Conservation (phyloP, 2,797 vertebrate genomes). For the Cynopterus sphinx region DNA sequence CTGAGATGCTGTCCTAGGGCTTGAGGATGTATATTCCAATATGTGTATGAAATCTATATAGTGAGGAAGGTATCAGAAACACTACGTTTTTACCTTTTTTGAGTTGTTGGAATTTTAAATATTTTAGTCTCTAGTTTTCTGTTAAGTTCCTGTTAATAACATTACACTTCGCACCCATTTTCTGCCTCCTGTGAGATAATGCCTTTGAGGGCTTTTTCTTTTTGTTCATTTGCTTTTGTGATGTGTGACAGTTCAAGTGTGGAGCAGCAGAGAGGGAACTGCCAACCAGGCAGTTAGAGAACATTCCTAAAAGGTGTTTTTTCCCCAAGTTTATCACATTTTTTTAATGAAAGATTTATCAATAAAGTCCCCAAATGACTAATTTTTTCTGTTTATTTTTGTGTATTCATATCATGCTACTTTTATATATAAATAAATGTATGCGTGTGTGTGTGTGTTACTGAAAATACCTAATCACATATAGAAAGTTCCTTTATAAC, state of each 20-base stretch:
- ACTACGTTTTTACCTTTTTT: not conserved
- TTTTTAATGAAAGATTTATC: constrained; percentile 16
- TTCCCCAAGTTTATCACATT: not conserved
- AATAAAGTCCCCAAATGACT: not conserved
- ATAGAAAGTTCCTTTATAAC: not conserved
- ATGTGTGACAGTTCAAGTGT: not conserved
- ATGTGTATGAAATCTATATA: not conserved
- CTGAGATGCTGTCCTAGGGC: not conserved
- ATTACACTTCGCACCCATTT: not conserved
- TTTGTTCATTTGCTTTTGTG: constrained; percentile 2
- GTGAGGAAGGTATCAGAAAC: not conserved
- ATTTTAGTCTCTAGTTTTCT: not conserved
- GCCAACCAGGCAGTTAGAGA: not conserved
- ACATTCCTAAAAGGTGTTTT: not conserved
- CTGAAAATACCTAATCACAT: not conserved
- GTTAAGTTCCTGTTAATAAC: not conserved
- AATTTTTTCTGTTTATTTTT: constrained; percentile 8
- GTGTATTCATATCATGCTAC: not conserved
- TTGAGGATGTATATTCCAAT: not conserved
- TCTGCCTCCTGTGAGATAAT: not conserved
- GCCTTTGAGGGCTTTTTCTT: not conserved
- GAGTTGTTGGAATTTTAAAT: not conserved
- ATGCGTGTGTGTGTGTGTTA: not conserved
- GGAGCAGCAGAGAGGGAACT: not conserved
- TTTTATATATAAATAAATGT: not conserved